A percentile compares a stretch with the other conserved stretches of the same genome.
phyloP scores from a whole-genome alignment of 2,888 invertebrate species.

The Troglohyphantes excavatus region DNA sequence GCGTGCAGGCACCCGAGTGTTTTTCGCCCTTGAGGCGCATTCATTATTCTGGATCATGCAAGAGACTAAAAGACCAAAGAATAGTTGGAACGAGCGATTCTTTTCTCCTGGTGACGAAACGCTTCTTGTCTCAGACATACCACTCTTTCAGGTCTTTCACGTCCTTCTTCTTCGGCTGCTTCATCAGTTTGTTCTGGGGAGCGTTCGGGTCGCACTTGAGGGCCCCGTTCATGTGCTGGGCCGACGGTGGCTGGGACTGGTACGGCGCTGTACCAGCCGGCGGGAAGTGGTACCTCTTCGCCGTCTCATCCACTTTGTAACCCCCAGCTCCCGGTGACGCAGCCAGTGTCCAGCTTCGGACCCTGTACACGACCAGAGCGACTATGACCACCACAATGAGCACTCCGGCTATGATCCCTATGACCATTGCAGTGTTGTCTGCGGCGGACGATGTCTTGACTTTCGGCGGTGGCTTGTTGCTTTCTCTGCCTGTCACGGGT shows the following conservation, averaged over 20 bases:
- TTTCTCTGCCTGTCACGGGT: constrained; percentile 66
- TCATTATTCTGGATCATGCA: constrained; percentile 28
- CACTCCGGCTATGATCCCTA: constrained; percentile 94
- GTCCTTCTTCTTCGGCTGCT: constrained; percentile 81
- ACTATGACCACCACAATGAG: constrained; percentile 94
- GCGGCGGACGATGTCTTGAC: constrained; percentile 86
- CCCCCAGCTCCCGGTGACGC: constrained; percentile 88
- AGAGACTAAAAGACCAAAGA: constrained; percentile 62
- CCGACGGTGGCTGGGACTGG: constrained; percentile 80
- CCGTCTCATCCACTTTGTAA: constrained; percentile 95
- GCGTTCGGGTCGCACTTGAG: constrained; percentile 83
- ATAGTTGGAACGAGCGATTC: constrained; percentile 72
- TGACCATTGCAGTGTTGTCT: constrained; percentile 89
- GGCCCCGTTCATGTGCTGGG: constrained; percentile 83
- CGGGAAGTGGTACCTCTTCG: constrained; percentile 84
- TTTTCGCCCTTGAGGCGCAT: background rate
- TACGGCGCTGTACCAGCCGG: constrained; percentile 76
- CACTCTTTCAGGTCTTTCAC: constrained; percentile 98
- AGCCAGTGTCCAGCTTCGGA: constrained; percentile 69
- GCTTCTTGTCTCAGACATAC: constrained; percentile 86
- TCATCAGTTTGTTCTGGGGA: constrained; percentile 85
- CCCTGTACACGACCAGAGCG: constrained; percentile 90
- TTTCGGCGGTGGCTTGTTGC: constrained; percentile 81
- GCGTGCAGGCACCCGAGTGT: background rate
- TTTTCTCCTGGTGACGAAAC: background rate